phyloP scores from a whole-genome alignment of 2,113 vertebrate species.

The Phoxinus phoxinus region DNA sequence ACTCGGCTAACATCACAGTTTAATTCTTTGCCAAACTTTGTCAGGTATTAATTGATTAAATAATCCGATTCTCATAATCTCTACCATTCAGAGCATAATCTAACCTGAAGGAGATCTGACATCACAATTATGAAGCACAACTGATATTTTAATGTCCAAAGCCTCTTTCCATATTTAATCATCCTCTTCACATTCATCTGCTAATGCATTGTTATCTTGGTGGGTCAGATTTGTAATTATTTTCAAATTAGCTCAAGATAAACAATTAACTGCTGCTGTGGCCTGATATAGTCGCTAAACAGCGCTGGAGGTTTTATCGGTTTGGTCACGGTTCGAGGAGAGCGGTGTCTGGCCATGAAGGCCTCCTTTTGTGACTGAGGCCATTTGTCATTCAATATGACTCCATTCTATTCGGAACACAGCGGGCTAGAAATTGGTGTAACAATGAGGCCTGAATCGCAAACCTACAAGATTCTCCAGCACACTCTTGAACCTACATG shows the following conservation, averaged over 20 bases:
- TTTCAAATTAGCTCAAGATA: slow-evolving; percentile 52
- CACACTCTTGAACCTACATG: slow-evolving; percentile 24
- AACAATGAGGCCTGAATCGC: slow-evolving; percentile 6
- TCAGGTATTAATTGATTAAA: slow-evolving; percentile 27
- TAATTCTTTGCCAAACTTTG: neutral
- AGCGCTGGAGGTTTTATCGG: slow-evolving; percentile 38
- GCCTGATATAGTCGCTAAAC: slow-evolving; percentile 36
- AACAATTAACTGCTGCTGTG: slow-evolving; percentile 51
- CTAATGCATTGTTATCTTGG: slow-evolving; percentile 47
- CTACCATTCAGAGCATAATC: slow-evolving; percentile 23
- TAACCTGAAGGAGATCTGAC: slow-evolving; percentile 10
- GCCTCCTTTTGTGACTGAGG: slow-evolving; percentile 33
- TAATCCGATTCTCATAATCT: slow-evolving; percentile 46
- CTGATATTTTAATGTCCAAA: slow-evolving; percentile 35
- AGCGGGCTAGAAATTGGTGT: slow-evolving; percentile 38
- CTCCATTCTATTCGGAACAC: slow-evolving; percentile 38
- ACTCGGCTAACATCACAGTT: neutral
- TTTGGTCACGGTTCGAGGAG: slow-evolving; percentile 32
- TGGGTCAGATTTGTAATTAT: slow-evolving; percentile 55
- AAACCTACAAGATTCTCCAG: slow-evolving; percentile 12
- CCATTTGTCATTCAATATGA: slow-evolving; percentile 33
- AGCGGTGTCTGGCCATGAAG: slow-evolving; percentile 22
- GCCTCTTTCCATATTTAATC: slow-evolving; percentile 36
- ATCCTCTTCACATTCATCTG: slow-evolving; percentile 31
- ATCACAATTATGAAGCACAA: neutral